These are phyloP conservation scores for Syrista parreyssii DNA, from an alignment of 2,888 invertebrate species.

Conservation along the genomic window DNA sequence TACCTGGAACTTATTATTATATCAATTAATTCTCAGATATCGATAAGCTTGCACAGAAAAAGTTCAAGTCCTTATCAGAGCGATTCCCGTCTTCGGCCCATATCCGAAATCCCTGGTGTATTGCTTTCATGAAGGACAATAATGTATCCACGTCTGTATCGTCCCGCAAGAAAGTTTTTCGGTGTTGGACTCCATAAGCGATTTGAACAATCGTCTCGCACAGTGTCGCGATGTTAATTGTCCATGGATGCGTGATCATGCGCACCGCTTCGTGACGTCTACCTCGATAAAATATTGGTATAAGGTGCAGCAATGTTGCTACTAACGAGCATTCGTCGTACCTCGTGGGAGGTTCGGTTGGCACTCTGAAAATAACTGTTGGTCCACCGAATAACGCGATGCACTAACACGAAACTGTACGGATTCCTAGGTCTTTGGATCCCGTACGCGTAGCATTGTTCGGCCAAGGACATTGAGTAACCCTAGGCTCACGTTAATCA, in stretches of 20 bases:
- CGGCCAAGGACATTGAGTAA: not conserved
- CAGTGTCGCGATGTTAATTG: not conserved
- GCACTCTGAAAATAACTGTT: not conserved
- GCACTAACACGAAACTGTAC: not conserved
- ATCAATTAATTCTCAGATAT: not conserved
- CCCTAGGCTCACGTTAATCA: not conserved
- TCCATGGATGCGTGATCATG: constrained; percentile 14
- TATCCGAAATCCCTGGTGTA: not conserved
- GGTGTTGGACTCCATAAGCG: not conserved
- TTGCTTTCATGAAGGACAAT: not conserved
- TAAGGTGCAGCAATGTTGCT: constrained; percentile 25
- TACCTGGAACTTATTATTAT: not conserved
- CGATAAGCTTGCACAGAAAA: not conserved
- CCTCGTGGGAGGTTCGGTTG: not conserved
- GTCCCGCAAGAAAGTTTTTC: not conserved
- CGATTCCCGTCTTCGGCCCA: not conserved
- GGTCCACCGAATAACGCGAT: not conserved
- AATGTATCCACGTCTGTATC: not conserved
- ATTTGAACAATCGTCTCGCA: not conserved
- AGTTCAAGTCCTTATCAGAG: not conserved
- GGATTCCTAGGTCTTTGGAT: not conserved
- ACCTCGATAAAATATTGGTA: constrained; percentile 33
- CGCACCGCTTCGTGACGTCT: constrained; percentile 46
- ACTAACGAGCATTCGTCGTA: not conserved
- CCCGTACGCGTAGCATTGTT: not conserved